Conservation (phyloP, 2,797 vertebrate species). For the Orientallactaga sibirica region DNA sequence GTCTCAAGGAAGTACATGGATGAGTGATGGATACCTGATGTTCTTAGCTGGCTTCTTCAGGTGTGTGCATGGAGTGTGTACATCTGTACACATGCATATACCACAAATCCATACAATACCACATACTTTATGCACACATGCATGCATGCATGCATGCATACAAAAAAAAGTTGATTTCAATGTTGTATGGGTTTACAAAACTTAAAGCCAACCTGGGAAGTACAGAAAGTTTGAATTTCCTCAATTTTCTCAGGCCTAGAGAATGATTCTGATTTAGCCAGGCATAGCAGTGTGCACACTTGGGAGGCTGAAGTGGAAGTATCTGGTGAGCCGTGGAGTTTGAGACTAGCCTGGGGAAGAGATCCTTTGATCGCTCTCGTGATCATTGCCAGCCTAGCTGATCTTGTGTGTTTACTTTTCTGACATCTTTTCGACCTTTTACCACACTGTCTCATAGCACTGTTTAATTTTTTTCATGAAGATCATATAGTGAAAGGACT, state of each 20-base stretch:
- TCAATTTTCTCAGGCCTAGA: neutral
- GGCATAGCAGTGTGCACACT: neutral
- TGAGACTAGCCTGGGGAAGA: neutral
- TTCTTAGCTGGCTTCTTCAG: too few species aligned
- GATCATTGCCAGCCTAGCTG: neutral
- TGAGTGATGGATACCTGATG: too few species aligned
- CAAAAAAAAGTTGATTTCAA: neutral
- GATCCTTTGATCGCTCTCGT: neutral
- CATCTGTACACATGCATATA: too few species aligned
- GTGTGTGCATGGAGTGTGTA: too few species aligned
- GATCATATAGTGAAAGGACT: neutral
- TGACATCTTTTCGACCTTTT: neutral
- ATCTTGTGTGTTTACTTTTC: neutral
- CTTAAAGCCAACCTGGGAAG: neutral
- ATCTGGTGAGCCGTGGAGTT: neutral
- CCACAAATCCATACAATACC: too few species aligned
- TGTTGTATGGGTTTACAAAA: neutral
- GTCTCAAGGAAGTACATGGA: too few species aligned
- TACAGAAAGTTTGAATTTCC: neutral
- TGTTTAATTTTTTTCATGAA: neutral
- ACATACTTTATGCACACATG: too few species aligned
- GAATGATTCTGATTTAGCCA: neutral
- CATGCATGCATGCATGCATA: too few species aligned
- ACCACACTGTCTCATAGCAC: neutral
- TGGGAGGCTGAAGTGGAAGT: too few species aligned